Evolutionary conservation across 2,113 vertebrate species (phyloP).

Genomic region (Antechinus stuartii): DNA sequence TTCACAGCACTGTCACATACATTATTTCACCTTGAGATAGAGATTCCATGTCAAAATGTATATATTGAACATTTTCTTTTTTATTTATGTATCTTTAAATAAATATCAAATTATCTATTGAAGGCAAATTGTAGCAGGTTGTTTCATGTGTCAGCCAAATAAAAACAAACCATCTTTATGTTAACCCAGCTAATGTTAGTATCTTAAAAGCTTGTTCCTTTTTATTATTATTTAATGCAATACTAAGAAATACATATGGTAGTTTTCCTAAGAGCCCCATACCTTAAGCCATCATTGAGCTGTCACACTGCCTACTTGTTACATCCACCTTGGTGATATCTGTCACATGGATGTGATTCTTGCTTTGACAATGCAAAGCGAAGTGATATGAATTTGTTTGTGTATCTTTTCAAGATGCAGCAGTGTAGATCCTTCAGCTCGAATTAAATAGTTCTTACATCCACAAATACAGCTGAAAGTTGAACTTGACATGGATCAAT

Average conservation of each 20-base stretch:
- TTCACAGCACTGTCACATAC: constrained; percentile 16
- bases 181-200: constrained; percentile 63
- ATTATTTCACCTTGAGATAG: neutral
- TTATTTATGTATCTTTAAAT: constrained; percentile 47
- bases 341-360: constrained; percentile 91
- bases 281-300: constrained; percentile 80
- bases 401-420: constrained; percentile 82
- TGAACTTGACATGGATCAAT: constrained; percentile 97
- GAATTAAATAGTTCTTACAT: constrained; percentile 91
- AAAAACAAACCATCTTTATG: constrained; percentile 35
- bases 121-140: constrained; percentile 4
- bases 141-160: constrained; percentile 39
- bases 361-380: constrained; percentile 86
- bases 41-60: neutral
- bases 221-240: constrained; percentile 57
- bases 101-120: neutral
- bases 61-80: constrained; percentile 31
- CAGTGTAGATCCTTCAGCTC: constrained; percentile 89
- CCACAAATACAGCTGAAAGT: constrained; percentile 95
- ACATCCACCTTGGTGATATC: constrained; percentile 85
- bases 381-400: constrained; percentile 85
- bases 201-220: constrained; percentile 10
- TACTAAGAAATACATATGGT: constrained; percentile 62
- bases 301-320: constrained; percentile 83
- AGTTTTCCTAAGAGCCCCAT: constrained; percentile 68